phyloP scores from a whole-genome alignment of 2,888 invertebrate species.

The Ctenicera cuprea region DNA sequence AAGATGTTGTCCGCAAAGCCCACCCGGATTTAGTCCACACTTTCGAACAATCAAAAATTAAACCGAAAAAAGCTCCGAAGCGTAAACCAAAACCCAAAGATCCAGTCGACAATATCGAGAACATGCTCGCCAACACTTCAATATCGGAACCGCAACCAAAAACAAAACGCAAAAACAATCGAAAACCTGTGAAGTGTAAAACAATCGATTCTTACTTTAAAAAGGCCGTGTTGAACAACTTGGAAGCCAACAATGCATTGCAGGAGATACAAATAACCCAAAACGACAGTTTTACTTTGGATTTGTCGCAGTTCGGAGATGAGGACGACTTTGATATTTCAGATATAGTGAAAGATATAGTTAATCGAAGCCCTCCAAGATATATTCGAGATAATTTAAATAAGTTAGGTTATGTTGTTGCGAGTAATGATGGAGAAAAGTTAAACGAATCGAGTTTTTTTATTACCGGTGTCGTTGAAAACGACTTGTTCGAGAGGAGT shows the following conservation, averaged over 20 bases:
- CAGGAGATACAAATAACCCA: conserved; percentile 37
- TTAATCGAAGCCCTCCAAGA: conserved; percentile 64
- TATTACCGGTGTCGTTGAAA: conserved; percentile 65
- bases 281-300: conserved; percentile 42
- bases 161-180: conserved; percentile 60
- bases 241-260: conserved; percentile 64
- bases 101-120: conserved; percentile 55
- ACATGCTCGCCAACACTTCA: conserved; percentile 61
- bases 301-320: conserved; percentile 68
- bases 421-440: conserved; percentile 30
- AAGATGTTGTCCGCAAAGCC: conserved; percentile 77
- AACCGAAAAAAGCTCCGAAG: conserved; percentile 65
- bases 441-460: conserved; percentile 65
- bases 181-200: conserved; percentile 27
- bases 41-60: conserved; percentile 75
- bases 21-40: conserved; percentile 79
- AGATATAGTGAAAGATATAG: conserved; percentile 74
- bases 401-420: conserved; percentile 44
- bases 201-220: conserved; percentile 65
- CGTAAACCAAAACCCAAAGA: conserved; percentile 58
- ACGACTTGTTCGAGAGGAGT: conserved; percentile 80
- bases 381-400: conserved; percentile 58
- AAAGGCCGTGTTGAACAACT: conserved; percentile 57
- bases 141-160: conserved; percentile 64
- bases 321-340: conserved; percentile 73